Conservation (phyloP, 2,888 invertebrate genomes). For the Malacosoma neustria region DNA sequence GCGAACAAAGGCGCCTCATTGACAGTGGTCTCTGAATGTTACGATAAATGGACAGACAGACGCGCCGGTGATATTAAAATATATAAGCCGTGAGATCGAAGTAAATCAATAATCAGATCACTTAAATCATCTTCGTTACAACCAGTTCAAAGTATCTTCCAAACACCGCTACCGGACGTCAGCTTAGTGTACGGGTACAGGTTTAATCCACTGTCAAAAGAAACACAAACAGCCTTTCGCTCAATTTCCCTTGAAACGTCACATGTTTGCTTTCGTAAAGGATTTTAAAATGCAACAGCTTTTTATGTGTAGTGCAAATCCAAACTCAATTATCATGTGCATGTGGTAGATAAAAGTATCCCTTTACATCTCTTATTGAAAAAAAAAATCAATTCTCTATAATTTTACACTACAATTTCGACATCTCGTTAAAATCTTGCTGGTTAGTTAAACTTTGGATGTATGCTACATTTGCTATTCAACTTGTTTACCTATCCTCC, state of each 20-base stretch:
- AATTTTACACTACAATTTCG: no score
- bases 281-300: slow-evolving; percentile 71
- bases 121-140: slow-evolving; percentile 39
- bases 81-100: slow-evolving; percentile 50
- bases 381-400: no score
- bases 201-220: slow-evolving; percentile 29
- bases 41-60: slow-evolving; percentile 47
- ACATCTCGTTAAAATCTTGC: no score
- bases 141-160: slow-evolving; percentile 22
- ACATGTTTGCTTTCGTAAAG: slow-evolving; percentile 65
- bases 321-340: slow-evolving; percentile 57
- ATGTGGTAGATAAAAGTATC: no score
- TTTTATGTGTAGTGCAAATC: slow-evolving; percentile 49
- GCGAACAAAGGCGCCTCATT: slow-evolving; percentile 69
- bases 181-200: slow-evolving; percentile 31
- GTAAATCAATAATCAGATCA: slow-evolving; percentile 61
- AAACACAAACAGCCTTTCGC: slow-evolving; percentile 50
- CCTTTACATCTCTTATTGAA: no score
- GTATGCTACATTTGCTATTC: no score
- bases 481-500: no score
- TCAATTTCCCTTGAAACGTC: slow-evolving; percentile 65
- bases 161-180: slow-evolving; percentile 35
- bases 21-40: slow-evolving; percentile 59
- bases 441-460: no score
- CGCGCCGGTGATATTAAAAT: slow-evolving; percentile 55